Percentiles rank a stretch among this genome's conserved stretches.
phyloP scores from a whole-genome alignment of 2,113 vertebrate species.

The Columba livia region DNA sequence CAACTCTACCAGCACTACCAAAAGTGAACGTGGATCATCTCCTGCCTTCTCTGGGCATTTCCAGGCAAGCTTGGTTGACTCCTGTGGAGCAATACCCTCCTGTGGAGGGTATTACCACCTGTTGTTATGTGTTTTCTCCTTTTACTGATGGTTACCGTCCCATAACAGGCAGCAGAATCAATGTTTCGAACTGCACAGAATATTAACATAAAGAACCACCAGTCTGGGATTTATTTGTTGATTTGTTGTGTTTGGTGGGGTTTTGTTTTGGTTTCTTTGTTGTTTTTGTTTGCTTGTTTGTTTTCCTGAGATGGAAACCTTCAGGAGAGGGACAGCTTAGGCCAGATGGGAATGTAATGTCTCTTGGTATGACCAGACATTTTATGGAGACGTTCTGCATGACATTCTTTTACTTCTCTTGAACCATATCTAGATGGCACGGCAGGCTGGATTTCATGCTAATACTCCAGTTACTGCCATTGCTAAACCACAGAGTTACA shows the following conservation, averaged over 20 bases:
- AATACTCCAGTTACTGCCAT: neutral
- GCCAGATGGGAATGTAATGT: neutral
- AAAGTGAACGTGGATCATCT: neutral
- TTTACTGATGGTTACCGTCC: neutral
- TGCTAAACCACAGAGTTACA: neutral
- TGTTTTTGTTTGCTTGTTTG: no score
- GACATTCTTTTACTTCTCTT: neutral
- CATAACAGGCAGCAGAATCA: neutral
- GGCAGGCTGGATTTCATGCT: neutral
- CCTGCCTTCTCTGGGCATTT: neutral
- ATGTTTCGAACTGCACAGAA: neutral
- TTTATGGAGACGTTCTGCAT: neutral
- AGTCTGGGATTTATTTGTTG: neutral
- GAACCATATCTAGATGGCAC: neutral
- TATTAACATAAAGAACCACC: neutral
- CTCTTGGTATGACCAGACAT: neutral
- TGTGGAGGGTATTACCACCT: neutral
- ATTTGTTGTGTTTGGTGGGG: neutral
- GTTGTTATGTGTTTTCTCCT: neutral
- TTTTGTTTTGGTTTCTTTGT: neutral
- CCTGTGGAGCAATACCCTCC: neutral
- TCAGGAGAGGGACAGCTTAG: neutral
- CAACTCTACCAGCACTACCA: neutral
- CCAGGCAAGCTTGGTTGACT: neutral
- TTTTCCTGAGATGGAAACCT: neutral